Base-by-base conservation (phyloP, 2,113 vertebrate species). In the Calonectris borealis region DNA sequence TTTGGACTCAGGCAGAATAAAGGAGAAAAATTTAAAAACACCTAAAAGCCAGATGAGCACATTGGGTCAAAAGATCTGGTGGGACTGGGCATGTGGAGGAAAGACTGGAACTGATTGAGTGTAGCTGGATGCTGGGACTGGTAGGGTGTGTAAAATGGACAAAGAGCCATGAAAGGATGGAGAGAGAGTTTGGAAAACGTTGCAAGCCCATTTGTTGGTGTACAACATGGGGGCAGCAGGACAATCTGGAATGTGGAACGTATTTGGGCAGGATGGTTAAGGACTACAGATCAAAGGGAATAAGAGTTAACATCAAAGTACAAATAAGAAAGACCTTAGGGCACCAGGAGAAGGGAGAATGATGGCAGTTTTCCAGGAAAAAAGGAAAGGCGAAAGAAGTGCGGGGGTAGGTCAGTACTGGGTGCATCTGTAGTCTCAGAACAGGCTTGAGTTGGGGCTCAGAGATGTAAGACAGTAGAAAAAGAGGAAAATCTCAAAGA, bases 351-450 rank as follows among this genome's bases (percentile, higher is more conserved):
- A 79, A 88, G 20, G 44, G 19, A 1, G 2, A 91, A 42, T 1
- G 5, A 32, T 61, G 36, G 7, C 13, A 85, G 9, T 17, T 42
- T 13, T 40, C 66, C 54, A 57, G 49, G 18, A 51, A 57, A 86
- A 79, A 68, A 51, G 15, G 2, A 7, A 83, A 82, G 8, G 2
- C 8, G 10, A 86, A 65, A 52, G 31, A 66, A 31, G 7, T 25
- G 25, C 8, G 1, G 4, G 34, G 3, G 2, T 57, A 31, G 16
- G 55, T 83, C 24, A 72, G 34, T 83, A 15, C 3, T 61, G 25
- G 31, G 11, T 25, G 11, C 0, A 2, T 16, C 14, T 52, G 0
- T 32, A 64, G 32, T 21, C 34, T 38, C 14, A 42, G 11, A 77
- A 44, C 3, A 52, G 27, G 14, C 24, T 88, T 77, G 26, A 62